Evolutionary conservation across 1,140 invertebrate species (phyloP), one percentile per base, ranked within the genome.

Genomic region (Drosophila kurseongensis): DNA sequence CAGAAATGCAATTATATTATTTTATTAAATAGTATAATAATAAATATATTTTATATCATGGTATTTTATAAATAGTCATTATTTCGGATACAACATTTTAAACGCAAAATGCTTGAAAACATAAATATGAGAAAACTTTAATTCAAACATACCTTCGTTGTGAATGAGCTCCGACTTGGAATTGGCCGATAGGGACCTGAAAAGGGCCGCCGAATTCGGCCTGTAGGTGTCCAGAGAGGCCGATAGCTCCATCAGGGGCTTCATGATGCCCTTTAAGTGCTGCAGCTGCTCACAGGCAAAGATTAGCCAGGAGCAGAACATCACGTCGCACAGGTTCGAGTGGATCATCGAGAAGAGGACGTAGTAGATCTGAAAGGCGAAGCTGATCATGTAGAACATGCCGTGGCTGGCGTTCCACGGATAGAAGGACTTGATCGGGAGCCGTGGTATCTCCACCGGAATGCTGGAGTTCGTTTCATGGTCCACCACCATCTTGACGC

Each of bases 231-330:
- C 96, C 68, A 97, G 91, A 0, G 96, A 95, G 1, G 96, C 96
- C 14, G 96, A 97, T 0, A 97, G 93, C 79, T 97, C 96, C 95
- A 97, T 97, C 23, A 97, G 90, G 0, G 96, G 96, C 74, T 96
- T 96, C 95, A 97, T 95, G 44, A 97, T 97, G 47, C 96, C 95
- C 60, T 97, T 97, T 6, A 97, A 91, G 93, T 97, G 96, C 83
- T 96, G 95, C 10, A 97, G 91, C 81, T 97, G 96, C 79, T 97
- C 96, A 75, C 96, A 97, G 1, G 96, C 96, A 73, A 96, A 97
- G 35, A 97, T 95, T 42, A 97, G 80, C 95, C 96, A 97, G 1
- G 95, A 97, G 78, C 96, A 97, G 92, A 97, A 97, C 63, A 97
- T 92, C 0, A 96, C 94, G 80, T 97, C 96, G 45, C 96, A 81